These are phyloP conservation scores for Dissostichus mawsoni DNA, from an alignment of 2,113 vertebrate species.

Conservation along the genomic window DNA sequence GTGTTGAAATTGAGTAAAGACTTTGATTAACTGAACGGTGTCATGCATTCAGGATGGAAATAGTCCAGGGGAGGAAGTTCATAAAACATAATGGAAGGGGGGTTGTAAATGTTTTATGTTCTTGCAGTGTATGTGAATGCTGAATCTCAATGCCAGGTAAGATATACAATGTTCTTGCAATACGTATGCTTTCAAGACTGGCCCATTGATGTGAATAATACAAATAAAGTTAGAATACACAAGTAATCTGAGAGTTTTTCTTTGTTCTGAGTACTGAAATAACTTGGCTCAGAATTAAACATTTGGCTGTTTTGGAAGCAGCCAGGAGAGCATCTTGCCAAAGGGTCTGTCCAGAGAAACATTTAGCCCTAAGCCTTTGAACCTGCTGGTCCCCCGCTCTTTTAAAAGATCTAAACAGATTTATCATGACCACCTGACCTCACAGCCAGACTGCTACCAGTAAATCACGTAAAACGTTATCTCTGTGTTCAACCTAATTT, in stretches of 20 bases:
- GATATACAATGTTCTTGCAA: neutral
- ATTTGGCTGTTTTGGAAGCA: conserved; percentile 10
- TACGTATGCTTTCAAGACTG: neutral
- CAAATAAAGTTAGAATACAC: neutral
- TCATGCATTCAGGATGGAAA: conserved; percentile 34
- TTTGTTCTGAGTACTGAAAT: neutral
- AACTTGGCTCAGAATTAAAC: neutral
- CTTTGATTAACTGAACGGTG: conserved; percentile 47
- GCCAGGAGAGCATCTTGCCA: conserved; percentile 31
- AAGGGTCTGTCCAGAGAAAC: conserved; percentile 8
- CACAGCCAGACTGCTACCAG: conserved; percentile 6
- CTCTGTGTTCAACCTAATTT: conserved; percentile 12
- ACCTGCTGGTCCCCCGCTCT: conserved; percentile 8
- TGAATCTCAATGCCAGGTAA: conserved; percentile 6
- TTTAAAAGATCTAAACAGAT: conserved; percentile 28
- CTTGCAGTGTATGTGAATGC: conserved; percentile 12
- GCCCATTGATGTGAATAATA: neutral
- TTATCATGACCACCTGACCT: conserved; percentile 23
- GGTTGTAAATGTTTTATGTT: conserved; percentile 37
- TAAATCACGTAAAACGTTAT: conserved; percentile 33
- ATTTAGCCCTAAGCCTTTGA: conserved; percentile 20
- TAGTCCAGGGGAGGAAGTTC: conserved; percentile 33
- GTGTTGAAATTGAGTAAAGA: conserved; percentile 32
- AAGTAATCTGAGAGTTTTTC: neutral
- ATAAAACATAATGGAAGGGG: conserved; percentile 22